A percentile compares a stretch with the other conserved stretches of the same genome.
Evolutionary conservation across 2,797 vertebrate species (phyloP).

Genomic region (Pipistrellus pipistrellus): DNA sequence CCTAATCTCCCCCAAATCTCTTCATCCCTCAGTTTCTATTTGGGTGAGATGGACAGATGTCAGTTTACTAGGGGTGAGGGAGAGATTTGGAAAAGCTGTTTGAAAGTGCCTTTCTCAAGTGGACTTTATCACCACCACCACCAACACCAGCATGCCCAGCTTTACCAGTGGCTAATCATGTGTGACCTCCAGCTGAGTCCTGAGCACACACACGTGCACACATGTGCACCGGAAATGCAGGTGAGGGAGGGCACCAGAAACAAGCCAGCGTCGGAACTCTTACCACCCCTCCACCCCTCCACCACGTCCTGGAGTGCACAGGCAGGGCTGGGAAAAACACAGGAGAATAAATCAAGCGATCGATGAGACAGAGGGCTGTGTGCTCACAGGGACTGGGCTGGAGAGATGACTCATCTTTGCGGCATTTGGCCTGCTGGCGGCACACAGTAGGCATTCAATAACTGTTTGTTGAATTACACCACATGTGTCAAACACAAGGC

Average conservation of each 20-base stretch:
- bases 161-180: neutral
- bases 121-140: neutral
- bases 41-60: neutral
- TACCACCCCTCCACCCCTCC: neutral
- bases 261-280: neutral
- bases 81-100: neutral
- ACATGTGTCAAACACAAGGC: no score
- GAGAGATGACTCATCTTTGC: neutral
- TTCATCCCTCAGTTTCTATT: conserved; percentile 68
- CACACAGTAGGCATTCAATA: neutral
- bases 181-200: neutral
- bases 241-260: neutral
- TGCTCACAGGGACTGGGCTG: neutral
- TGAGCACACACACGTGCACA: neutral
- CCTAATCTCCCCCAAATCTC: conserved; percentile 47
- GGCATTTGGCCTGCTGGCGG: neutral
- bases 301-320: neutral
- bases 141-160: neutral
- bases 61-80: neutral
- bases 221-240: accelerated
- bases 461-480: neutral
- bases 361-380: accelerated
- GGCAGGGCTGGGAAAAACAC: neutral
- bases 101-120: neutral
- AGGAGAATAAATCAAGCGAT: neutral